Evolutionary conservation across 2,888 invertebrate species (phyloP), one percentile per base, ranked within the genome.

Genomic region (Tribolium freemani): DNA sequence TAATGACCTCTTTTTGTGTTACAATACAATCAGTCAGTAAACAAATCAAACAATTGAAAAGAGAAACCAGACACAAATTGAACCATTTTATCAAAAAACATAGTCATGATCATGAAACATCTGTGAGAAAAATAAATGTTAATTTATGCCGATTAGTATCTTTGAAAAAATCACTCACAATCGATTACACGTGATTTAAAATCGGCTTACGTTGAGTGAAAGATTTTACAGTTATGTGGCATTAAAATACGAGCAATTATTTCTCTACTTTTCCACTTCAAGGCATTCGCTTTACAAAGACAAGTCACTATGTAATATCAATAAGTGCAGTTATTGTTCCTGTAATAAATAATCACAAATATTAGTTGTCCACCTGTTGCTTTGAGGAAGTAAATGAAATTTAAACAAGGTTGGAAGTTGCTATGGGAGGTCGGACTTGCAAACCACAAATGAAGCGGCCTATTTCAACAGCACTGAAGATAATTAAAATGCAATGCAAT

Each of bases 261-360:
- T 60, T 38, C 38, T 60, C 60, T 26, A 60, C 60, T 16, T 60
- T 60, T 58, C 58, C 16, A 58, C 58, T 58, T 60, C 60, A 60
- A 48, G 46, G 45, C 48, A 48, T 30, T 56, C 38, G 3, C 2
- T 38, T 38, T 38, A 9, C 38, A 38, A 38, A 38, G 38, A 38
- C 38, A 38, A 31, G 31, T 31, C 31, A 31, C 31, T 31, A 31
- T 31, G 31, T 31, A 31, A 38, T 38, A 38, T 38, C 38, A 9
- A 8, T 38, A 38, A 8, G n/a, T n/a, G n/a, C 38, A 26, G 38
- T 38, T 38, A n/a, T 38, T 38, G 38, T 38, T 38, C 8, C 38
- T 38, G 38, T 38, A 38, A 38, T 38, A 38, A 38, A 38, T 38
- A 6, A 6, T 38, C 38, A 6, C 6, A 6, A 38, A 38, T 8